Conservation (phyloP, 92 coral and sea anemone species). For the Desmophyllum pertusum region DNA sequence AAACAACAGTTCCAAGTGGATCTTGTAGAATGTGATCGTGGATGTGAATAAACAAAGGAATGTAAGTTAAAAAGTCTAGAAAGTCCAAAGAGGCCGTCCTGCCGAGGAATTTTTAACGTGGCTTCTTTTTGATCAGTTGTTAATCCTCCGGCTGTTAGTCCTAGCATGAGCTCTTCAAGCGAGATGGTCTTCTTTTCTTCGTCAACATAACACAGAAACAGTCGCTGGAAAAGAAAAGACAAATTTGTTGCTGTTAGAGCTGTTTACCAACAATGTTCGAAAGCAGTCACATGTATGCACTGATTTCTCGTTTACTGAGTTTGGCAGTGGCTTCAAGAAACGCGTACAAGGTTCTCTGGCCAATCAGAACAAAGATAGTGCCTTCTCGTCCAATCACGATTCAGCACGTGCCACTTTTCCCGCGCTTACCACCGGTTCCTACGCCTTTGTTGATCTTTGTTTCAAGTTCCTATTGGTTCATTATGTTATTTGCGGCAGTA, state of each 20-base stretch:
- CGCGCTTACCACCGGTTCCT: not conserved
- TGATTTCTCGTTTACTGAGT: no score
- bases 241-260: not conserved
- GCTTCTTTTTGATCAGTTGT: constrained; percentile 61
- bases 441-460: no score
- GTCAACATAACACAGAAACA: constrained; percentile 92
- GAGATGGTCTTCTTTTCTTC: constrained; percentile 87
- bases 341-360: no score
- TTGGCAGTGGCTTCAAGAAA: no score
- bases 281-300: not conserved
- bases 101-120: constrained; percentile 71
- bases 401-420: not conserved
- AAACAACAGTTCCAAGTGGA: constrained; percentile 57
- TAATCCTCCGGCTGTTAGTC: constrained; percentile 89
- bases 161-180: constrained; percentile 83
- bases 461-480: not conserved
- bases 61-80: constrained; percentile 90
- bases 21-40: constrained; percentile 74
- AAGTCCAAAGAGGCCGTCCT: constrained; percentile 83
- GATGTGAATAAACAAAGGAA: constrained; percentile 87
- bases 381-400: not conserved
- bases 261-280: not conserved
- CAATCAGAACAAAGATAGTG: not conserved
- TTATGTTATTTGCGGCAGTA: not conserved
- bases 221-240: constrained; percentile 56